Evolutionary conservation across 2,113 vertebrate species (phyloP).

Genomic region (Sorex araneus): DNA sequence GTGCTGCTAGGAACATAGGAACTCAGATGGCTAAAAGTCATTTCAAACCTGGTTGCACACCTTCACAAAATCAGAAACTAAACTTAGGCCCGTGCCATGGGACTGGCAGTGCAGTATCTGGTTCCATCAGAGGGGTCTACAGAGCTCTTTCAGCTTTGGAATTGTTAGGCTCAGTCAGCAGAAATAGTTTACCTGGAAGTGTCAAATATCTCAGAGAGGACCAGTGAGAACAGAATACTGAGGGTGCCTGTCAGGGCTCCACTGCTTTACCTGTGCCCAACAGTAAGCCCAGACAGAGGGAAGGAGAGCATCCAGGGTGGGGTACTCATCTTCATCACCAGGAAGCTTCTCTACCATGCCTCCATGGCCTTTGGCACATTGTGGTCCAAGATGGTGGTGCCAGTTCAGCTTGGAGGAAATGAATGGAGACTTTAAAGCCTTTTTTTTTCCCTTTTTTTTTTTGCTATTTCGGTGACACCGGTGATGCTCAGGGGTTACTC

Average conservation of each 20-base stretch:
- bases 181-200: background rate
- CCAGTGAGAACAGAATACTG: background rate
- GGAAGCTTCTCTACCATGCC: background rate
- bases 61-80: background rate
- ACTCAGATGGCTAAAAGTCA: background rate
- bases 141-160: background rate
- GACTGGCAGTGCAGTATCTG: rapidly evolving
- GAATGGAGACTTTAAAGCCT: background rate
- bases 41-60: background rate
- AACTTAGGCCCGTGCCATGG: background rate
- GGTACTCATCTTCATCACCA: background rate
- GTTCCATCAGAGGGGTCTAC: background rate
- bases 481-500: no score
- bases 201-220: background rate
- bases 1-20: no score
- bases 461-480: no score
- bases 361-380: background rate
- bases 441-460: no score
- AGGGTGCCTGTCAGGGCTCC: no score
- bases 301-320: background rate
- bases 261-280: background rate
- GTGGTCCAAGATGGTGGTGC: background rate
- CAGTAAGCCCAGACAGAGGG: background rate
- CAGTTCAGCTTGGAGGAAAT: background rate
- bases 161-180: background rate